Base-by-base conservation (phyloP, 2,888 invertebrate species). In the Ornithoptera priamus region DNA sequence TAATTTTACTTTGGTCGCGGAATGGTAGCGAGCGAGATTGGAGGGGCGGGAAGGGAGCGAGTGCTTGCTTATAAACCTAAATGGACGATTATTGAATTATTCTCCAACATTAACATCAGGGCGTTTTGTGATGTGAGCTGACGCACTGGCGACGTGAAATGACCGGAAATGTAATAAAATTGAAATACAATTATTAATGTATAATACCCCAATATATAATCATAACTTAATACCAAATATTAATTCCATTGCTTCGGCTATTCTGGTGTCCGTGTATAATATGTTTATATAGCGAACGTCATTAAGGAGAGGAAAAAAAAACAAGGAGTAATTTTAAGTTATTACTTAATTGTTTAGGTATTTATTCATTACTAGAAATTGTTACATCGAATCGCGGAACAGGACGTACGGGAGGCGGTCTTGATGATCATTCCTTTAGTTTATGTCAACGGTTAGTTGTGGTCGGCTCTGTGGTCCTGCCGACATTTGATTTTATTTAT, bases 271-370 rank as follows among this genome's bases (percentile, higher is more conserved):
- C 65, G 57, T 69, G 65, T 70, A 63, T 66, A 22, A 66, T 67
- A 70, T 70, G 66, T 70, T 65, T 63, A 66, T 66, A 66, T 66
- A 66, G 58, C 68, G 56, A 65, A 10, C 62, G 20, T 61, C 46
- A 15, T 65, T 69, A 68, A 72, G 71, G 65, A 76, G 72, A 39
- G 71, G 17, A 50, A 50, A 50, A 50, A 50, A 50, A 75, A 78
- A 79, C 79, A 78, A 79, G 80, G 80, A 78, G 78, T 80, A 78
- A 77, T 75, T 77, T 77, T 80, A 80, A 80, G 78, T 74, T 61
- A 71, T 73, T 73, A 74, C 66, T 73, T 72, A 68, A 67, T 68
- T 73, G 72, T 69, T 71, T 74, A 70, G 64, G 60, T 70, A 70
- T 70, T 70, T 70, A 70, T 70, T 70, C 60, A 64, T 64, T 64